A percentile compares a stretch with the other conserved stretches of the same genome.
Conservation (phyloP, 2,113 vertebrate species). For the Equus quagga region DNA sequence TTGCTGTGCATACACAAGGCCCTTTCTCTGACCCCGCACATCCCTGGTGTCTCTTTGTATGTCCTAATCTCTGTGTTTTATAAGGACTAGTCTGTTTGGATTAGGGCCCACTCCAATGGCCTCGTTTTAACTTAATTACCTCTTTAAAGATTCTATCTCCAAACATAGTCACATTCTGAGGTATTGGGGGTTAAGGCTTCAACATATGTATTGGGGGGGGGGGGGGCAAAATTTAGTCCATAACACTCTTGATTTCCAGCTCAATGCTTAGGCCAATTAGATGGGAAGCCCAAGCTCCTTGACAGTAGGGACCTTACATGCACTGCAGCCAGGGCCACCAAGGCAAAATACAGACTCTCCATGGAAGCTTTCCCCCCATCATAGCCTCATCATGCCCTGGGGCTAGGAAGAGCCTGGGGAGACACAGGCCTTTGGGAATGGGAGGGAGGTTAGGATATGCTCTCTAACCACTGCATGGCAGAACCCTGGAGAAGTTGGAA, state of each 20-base stretch:
- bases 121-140: conserved; percentile 5
- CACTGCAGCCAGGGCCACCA: background rate
- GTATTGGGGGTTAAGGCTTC: background rate
- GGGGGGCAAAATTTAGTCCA: background rate
- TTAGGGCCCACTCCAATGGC: background rate
- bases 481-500: background rate
- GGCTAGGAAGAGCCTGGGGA: background rate
- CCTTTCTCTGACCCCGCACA: background rate
- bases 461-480: background rate
- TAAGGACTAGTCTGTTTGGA: background rate
- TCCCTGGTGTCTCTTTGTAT: background rate
- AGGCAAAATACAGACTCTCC: background rate
- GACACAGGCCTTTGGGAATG: background rate
- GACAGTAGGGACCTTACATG: background rate
- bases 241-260: background rate
- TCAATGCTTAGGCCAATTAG: background rate
- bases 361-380: background rate
- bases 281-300: background rate
- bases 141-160: background rate
- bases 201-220: background rate
- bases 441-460: background rate
- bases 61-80: background rate
- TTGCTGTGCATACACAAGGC: background rate
- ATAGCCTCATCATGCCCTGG: background rate
- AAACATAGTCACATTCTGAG: background rate